Percentiles rank a stretch among this genome's conserved stretches.
Conservation (phyloP, 2,888 invertebrate genomes). For the Drosophila rubida region DNA sequence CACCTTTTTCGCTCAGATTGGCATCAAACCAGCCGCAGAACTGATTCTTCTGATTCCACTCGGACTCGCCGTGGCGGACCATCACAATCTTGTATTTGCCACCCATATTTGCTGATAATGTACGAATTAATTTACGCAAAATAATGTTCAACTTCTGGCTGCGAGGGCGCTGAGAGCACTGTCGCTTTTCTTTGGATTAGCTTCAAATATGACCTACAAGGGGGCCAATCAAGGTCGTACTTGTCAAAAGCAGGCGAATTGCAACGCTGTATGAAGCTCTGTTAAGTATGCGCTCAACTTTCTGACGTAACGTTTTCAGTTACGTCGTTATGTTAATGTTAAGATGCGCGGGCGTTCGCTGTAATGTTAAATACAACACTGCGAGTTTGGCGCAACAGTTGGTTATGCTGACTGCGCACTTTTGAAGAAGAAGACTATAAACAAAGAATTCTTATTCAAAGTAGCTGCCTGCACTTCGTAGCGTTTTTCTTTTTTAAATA, state of each 20-base stretch:
- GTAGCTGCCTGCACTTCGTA: background rate
- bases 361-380: conserved; percentile 32
- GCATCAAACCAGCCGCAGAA: conserved; percentile 92
- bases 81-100: conserved; percentile 89
- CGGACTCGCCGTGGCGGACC: conserved; percentile 91
- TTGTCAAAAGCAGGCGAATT: conserved; percentile 51
- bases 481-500: background rate
- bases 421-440: conserved; percentile 45
- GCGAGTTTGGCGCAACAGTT: conserved; percentile 28
- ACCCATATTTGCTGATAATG: conserved; percentile 75
- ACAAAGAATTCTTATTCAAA: conserved; percentile 35
- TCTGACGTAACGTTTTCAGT: conserved; percentile 18
- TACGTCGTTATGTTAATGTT: conserved; percentile 2
- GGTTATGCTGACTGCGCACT: conserved; percentile 2
- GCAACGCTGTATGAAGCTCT: conserved; percentile 22
- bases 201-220: conserved; percentile 72
- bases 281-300: conserved; percentile 13
- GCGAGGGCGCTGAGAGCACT: conserved; percentile 60
- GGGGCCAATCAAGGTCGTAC: conserved; percentile 66
- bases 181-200: conserved; percentile 63
- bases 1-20: conserved; percentile 89
- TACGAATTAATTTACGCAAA: conserved; percentile 60
- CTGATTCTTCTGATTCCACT: conserved; percentile 91
- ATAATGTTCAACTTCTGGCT: conserved; percentile 48
- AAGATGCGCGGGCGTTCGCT: conserved; percentile 9